Base-by-base conservation (phyloP, 2,113 vertebrate species). In the Stegastes partitus region DNA sequence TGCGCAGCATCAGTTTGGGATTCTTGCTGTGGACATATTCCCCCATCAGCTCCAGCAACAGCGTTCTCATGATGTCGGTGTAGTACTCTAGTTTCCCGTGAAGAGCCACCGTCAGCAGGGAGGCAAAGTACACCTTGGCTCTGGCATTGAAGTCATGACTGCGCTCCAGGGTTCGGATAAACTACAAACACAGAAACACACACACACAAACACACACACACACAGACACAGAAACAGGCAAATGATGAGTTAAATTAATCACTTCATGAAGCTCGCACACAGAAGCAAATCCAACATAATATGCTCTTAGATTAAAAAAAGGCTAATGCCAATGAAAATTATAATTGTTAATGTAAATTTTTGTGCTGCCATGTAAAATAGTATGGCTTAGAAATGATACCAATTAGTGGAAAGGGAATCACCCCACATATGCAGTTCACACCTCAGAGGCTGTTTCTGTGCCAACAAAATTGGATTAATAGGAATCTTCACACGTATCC, bases 81-180 rank as follows among this genome's bases (percentile, higher is more conserved):
- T 99, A 99, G 82, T 99, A 99, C 89, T 99, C 98, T 78, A 99
- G 94, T 80, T 99, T 99, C 62, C 98, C 98, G 3, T 99, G 98
- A 74, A 99, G 94, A 1, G 98, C 98, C 49, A 99, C 97, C 0
- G 98, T 99, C 91, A 99, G 94, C 85, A 99, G 91, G 1, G 98
- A 99, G 2, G 98, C 97, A 42, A 99, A 98, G 89, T 99, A 99
- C 23, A 98, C 98, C 90, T 97, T 98, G 72, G 95, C 96, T 28
- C 98, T 92, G 64, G 98, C 97, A 1, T 97, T 98, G 91, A 99
- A 99, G 88, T 98, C 98, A 10, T 94, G 95, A 88, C 96, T 97
- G 74, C 82, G 95, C 94, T 99, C 98, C 90, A 99, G 92, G 0
- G 98, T 99, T 63, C 96, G 97, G 88, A 99, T 99, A 89, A 99